Conservation (phyloP, 2,113 vertebrate species). For the Corynorhinus townsendii region DNA sequence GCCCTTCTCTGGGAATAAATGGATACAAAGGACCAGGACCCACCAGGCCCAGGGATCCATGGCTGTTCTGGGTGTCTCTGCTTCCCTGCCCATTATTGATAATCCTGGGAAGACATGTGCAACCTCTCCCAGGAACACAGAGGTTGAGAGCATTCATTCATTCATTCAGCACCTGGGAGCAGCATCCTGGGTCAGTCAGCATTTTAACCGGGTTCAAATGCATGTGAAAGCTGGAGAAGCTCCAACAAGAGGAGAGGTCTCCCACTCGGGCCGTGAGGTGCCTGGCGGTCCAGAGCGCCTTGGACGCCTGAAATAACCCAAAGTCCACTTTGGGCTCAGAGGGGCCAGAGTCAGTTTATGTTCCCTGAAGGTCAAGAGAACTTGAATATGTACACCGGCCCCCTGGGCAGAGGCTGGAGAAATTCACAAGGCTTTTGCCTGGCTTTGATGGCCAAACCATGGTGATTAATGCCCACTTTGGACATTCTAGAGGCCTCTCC, state of each 20-base stretch:
- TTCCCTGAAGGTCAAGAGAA: neutral
- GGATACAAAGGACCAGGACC: neutral
- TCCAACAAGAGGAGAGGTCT: too few species aligned
- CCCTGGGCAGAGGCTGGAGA: neutral
- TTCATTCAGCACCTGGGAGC: neutral
- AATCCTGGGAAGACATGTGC: too few species aligned
- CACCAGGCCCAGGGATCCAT: too few species aligned
- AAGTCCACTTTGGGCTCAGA: neutral
- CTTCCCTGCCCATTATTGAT: neutral
- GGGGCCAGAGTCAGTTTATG: neutral
- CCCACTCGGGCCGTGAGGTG: accelerated
- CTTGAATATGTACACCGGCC: neutral
- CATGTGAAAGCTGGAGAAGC: neutral
- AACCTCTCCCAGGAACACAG: neutral
- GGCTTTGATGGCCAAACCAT: neutral
- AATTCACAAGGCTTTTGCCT: neutral
- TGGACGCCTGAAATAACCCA: neutral
- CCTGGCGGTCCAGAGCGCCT: neutral
- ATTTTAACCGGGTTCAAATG: neutral
- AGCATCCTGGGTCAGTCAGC: neutral
- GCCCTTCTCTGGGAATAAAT: neutral
- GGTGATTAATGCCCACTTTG: too few species aligned
- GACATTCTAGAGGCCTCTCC: neutral
- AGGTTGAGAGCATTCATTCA: neutral
- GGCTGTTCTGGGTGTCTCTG: neutral